Base-by-base conservation (phyloP, 1,140 invertebrate species). In the Aphelenchoides avenae region DNA sequence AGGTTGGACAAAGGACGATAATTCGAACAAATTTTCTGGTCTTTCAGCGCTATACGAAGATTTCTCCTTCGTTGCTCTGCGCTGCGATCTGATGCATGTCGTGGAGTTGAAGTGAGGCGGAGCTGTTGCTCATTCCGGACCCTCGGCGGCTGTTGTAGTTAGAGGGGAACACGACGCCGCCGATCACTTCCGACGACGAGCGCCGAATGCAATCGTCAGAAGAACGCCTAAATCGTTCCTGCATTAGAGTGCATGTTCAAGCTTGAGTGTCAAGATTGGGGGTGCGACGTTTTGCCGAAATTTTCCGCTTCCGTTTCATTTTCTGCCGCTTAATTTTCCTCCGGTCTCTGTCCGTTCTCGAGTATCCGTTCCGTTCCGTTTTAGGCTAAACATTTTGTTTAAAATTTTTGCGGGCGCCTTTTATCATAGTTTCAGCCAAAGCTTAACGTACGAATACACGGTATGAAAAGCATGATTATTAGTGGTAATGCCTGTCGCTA, bases 81-180 rank as follows among this genome's bases (percentile, higher is more conserved):
- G 29, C 48, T 1, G 66, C 56, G 26, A 74, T 61, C 46, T 71
- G 62, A 34, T 74, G 70, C 36, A 71, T 66, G 33, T 75, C 74
- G 43, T 75, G 69, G 24, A 75, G 55, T 46, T 75, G 71, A 13
- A 75, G 71, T 30, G 71, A 75, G 11, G 73, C 73, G 11, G 71
- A 75, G 30, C 51, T 57, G 49, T 76, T 75, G 24, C 68, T 73
- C 73, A 75, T 75, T 1, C 46, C 63, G 20, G 71, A 75, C 6
- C 71, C 71, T 44, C 73, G 52, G 22, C 73, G 49, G 18, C 54
- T 51, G 34, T 73, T 51, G 43, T 73, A 55, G 37, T 70, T 61
- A 11, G 58, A 74, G 11, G 75, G 71, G 20, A 73, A 67, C 20
- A 40, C 48, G 9, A 71, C 64, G n/a, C 71, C 71, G 27, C 70